Base-by-base conservation (phyloP, 2,888 invertebrate species). In the Flexamia atlantica region DNA sequence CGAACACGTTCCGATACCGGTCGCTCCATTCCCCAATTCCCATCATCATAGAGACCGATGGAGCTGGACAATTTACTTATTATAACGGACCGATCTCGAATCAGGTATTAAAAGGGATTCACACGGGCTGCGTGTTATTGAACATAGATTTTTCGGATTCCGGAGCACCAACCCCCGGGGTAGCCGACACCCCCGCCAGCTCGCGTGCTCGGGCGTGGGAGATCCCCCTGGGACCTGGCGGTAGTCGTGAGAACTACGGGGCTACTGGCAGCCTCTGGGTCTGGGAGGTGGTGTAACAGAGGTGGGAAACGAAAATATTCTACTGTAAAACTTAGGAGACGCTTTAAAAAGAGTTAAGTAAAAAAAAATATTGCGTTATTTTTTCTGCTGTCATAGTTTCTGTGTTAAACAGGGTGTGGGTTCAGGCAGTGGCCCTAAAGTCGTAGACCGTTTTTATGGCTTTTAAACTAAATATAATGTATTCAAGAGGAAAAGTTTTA, bases 121-220 rank as follows among this genome's bases (percentile, higher is more conserved):
- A 14, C 64, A 64, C 64, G 64, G 53, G 3, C 20, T 64, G 64
- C 64, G 64, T 64, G 64, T 12, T 57, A 57, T 23, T 23, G 17
- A 57, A 57, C 23, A 23, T 23, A 57, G 64, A 64, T 64, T 28
- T 12, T 64, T 30, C 1, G 64, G 64, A 64, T 72, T 72, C 72
- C 72, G n/a, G 20, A 3, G 36, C 20, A 20, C 72, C 72, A 72
- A 2, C 42, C 36, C 57, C 72, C 36, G 5, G 4, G n/a, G 72
- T 42, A 20, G 72, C 20, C 28, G 4, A 72, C 72, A 23, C 72
- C 72, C 72, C 72, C 72, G 72, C 72, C 5, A 23, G 72, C n/a
- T 64, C 9, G 72, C 72, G 42, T 72, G 72, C 7, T 10, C 12
- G 20, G 72, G 72, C 40, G 72, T 72, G 72, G 72, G 72, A 72